Evolutionary conservation across 2,797 vertebrate species (phyloP), one percentile per base, ranked within the genome.

Genomic region (Sebastes diaconus): DNA sequence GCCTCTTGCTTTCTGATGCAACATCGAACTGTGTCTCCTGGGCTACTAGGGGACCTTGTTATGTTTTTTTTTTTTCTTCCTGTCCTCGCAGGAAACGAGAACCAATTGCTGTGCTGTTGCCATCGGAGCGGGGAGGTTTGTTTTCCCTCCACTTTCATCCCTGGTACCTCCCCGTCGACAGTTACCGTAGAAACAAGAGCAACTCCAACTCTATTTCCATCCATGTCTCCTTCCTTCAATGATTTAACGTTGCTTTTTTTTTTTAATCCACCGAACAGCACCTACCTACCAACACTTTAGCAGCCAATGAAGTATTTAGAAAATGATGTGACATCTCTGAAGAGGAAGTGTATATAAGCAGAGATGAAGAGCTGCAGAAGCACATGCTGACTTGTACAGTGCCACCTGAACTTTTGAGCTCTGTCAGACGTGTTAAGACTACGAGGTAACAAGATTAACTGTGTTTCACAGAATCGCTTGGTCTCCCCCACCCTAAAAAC

Each of bases 161-260:
- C 81, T 91, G 90, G 95, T 95, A 96, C 95, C 94, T 95, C 95
- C 95, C 94, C 94, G 71, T 96, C 94, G 92, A 94, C 95, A 96
- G 95, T 97, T 97, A 96, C 95, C 96, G 95, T 97, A 96, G 96
- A 96, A 97, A 97, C 96, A 97, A 95, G 95, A 96, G 95, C 95
- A 95, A 96, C 95, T 95, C 93, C 87, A 89, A 95, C 94, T 96
- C 95, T 97, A 97, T 97, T 96, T 97, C 95, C 93, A 96, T 96
- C 95, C 94, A 88, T 90, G 93, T 93, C 93, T 94, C 90, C 90
- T 94, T 95, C 89, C 85, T 89, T 95, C 94, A 94, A 92, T 94
- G 93, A 95, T 95, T 95, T 94, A 93, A 84, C 82, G 6, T 80
- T 81, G 89, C 90, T 93, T 90, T 92, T 87, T 92, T 93, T 46